Evolutionary conservation across 2,797 vertebrate species (phyloP).

Genomic region (Ctenosaura bakeri): DNA sequence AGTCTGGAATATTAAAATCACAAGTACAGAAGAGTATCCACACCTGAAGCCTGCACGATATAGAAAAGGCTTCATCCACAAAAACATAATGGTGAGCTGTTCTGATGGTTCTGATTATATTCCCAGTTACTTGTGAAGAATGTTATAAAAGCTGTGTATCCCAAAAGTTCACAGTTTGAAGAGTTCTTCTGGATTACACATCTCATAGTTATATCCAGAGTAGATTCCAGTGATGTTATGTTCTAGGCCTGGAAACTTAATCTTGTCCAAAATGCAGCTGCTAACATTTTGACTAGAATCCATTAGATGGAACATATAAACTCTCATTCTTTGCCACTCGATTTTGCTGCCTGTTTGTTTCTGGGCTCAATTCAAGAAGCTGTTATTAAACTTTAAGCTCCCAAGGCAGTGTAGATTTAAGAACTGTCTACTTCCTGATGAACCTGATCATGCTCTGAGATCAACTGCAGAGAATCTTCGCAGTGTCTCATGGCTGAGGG

Average conservation of each 20-base stretch:
- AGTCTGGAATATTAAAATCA: constrained; percentile 84
- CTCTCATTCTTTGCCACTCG: not conserved
- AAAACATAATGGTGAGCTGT: constrained; percentile 84
- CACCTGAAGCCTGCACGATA: constrained; percentile 85
- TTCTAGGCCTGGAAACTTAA: not conserved
- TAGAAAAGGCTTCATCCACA: constrained; percentile 84
- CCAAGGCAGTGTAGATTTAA: not conserved
- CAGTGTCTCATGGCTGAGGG: not conserved
- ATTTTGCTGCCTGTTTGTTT: not conserved
- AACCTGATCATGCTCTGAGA: not conserved
- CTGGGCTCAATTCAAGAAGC: not conserved
- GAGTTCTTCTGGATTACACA: not conserved
- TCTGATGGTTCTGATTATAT: not conserved
- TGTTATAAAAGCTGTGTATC: not conserved
- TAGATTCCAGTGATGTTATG: not conserved
- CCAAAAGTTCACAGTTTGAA: constrained; percentile 30
- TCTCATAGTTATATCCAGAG: not conserved
- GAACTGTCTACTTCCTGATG: not conserved
- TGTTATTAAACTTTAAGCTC: not conserved
- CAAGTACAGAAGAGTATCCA: constrained; percentile 87
- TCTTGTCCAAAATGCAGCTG: not conserved
- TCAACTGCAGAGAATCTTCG: not conserved
- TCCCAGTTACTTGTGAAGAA: constrained; percentile 17
- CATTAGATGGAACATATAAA: not conserved
- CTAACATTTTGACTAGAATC: not conserved